phyloP scores from a whole-genome alignment of 2,797 vertebrate genomes.

The Syngnathus rostellatus region DNA sequence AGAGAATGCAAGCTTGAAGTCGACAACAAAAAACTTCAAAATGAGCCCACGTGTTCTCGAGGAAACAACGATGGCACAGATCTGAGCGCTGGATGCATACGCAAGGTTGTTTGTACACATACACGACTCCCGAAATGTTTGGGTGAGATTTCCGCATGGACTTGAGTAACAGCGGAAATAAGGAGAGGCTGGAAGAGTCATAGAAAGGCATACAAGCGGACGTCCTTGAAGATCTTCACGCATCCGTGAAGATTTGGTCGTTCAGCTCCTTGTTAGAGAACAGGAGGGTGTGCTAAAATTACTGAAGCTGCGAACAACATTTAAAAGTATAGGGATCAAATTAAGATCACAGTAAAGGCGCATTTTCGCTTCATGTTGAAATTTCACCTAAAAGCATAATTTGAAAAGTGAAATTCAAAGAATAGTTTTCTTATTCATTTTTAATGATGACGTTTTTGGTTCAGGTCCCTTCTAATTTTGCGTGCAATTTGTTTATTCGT shows the following conservation, averaged over 20 bases:
- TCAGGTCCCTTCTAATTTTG: not conserved
- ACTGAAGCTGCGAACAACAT: not conserved
- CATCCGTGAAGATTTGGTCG: not conserved
- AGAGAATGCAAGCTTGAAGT: conserved; percentile 25
- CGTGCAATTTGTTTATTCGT: conserved; percentile 42
- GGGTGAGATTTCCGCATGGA: not conserved
- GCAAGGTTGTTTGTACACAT: not conserved
- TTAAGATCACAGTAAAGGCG: not conserved
- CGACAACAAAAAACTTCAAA: conserved; percentile 36
- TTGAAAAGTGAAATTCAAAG: not conserved
- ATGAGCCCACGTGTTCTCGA: conserved; percentile 16
- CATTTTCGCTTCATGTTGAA: not conserved
- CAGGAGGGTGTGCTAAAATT: not conserved
- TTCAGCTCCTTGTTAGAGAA: not conserved
- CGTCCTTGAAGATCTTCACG: not conserved
- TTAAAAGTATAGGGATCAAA: not conserved
- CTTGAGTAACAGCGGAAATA: not conserved
- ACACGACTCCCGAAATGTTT: not conserved
- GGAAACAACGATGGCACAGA: conserved; percentile 8
- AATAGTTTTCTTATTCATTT: not conserved
- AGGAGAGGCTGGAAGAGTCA: too few species aligned
- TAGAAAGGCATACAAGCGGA: too few species aligned
- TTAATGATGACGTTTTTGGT: not conserved
- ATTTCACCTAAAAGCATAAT: not conserved
- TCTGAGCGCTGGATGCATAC: conserved; percentile 1